These are phyloP conservation scores for Morpho helenor DNA, from an alignment of 2,888 invertebrate species.

Conservation along the genomic window DNA sequence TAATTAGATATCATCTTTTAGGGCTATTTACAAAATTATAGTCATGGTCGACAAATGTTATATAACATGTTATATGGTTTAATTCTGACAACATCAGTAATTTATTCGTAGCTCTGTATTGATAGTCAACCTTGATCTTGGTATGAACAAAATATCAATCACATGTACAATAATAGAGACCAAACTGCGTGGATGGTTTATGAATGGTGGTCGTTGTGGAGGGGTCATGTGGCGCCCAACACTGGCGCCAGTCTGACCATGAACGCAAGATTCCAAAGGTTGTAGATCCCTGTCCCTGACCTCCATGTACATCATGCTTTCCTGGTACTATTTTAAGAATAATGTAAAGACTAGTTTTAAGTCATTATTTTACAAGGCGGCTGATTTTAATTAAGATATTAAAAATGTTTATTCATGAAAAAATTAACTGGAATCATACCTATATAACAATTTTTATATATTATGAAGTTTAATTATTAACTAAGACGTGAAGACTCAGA, in stretches of 20 bases:
- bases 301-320: slow-evolving; percentile 46
- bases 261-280: slow-evolving; percentile 56
- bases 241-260: slow-evolving; percentile 57
- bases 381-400: slow-evolving; percentile 9
- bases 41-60: too few species aligned
- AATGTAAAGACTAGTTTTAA: background rate
- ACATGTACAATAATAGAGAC: slow-evolving; percentile 37
- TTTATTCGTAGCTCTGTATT: slow-evolving; percentile 4
- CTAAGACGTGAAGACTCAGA: too few species aligned
- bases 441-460: too few species aligned
- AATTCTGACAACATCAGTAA: background rate
- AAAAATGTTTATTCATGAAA: background rate
- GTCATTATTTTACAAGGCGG: background rate
- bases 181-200: slow-evolving; percentile 38
- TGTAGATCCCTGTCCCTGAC: slow-evolving; percentile 60
- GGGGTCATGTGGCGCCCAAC: slow-evolving; percentile 49
- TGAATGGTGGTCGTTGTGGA: slow-evolving; percentile 56
- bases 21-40: too few species aligned
- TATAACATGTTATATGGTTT: background rate
- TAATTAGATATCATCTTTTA: too few species aligned
- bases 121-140: slow-evolving; percentile 32
- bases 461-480: too few species aligned
- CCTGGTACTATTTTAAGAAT: slow-evolving; percentile 21
- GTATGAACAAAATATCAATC: slow-evolving; percentile 37
- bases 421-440: too few species aligned